phyloP scores from a whole-genome alignment of 1,140 invertebrate species.

The Colletes gigas region DNA sequence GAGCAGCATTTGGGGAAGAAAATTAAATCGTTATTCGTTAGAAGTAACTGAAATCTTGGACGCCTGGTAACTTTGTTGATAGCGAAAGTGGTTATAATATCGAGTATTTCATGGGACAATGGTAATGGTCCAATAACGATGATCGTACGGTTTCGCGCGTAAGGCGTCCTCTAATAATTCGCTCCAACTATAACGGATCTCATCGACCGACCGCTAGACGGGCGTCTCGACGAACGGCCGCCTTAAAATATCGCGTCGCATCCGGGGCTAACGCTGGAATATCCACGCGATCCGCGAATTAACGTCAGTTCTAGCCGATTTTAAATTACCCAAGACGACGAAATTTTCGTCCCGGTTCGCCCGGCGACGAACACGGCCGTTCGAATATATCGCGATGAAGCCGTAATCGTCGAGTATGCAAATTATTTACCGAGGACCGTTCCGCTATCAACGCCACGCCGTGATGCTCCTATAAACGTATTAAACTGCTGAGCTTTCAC shows the following conservation, averaged over 20 bases:
- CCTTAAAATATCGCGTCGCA: not conserved
- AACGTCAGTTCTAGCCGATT: not conserved
- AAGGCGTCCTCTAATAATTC: not conserved
- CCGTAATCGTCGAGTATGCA: conserved; percentile 63
- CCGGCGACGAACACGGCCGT: conserved; percentile 4
- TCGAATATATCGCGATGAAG: conserved; percentile 53
- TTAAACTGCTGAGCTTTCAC: conserved; percentile 22
- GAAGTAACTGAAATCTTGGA: too few relatives aligned
- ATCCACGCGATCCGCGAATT: conserved; percentile 14
- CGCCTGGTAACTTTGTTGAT: too few relatives aligned
- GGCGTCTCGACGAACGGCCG: not conserved
- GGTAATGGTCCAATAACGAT: not conserved
- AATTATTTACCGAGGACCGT: conserved; percentile 62
- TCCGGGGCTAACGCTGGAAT: too few relatives aligned
- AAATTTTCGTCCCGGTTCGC: conserved; percentile 15
- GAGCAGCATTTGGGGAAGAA: too few relatives aligned
- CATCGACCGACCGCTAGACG: not conserved
- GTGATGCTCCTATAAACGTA: conserved; percentile 32
- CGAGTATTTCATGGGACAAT: not conserved
- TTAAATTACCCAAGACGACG: conserved; percentile 9
- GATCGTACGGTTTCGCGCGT: not conserved
- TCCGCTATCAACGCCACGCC: conserved; percentile 53
- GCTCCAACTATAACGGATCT: not conserved
- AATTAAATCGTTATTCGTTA: too few relatives aligned
- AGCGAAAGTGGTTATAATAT: too few relatives aligned